phyloP scores from a whole-genome alignment of 2,888 invertebrate genomes.

The Drosophila fungiperda region DNA sequence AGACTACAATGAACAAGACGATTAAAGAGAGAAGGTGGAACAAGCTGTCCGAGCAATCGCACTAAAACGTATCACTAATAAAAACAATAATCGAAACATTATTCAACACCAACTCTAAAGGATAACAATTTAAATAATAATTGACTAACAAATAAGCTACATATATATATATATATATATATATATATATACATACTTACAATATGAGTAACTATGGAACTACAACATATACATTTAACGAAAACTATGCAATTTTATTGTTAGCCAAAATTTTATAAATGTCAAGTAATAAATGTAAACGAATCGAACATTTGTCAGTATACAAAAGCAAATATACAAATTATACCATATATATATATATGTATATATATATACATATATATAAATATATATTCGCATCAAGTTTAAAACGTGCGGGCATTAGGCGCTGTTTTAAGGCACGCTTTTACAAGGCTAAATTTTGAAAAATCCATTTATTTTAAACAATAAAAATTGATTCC shows the following conservation, averaged over 20 bases:
- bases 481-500: constrained; percentile 14
- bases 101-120: constrained; percentile 55
- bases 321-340: constrained; percentile 42
- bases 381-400: constrained; percentile 42
- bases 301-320: constrained; percentile 61
- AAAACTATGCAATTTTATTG: constrained; percentile 79
- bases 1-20: constrained; percentile 13
- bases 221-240: constrained; percentile 50
- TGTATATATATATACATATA: constrained; percentile 41
- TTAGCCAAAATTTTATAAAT: constrained; percentile 81
- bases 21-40: constrained; percentile 27
- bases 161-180: constrained; percentile 8
- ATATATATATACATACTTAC: constrained; percentile 20
- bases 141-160: constrained; percentile 46
- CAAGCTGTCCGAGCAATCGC: constrained; percentile 70
- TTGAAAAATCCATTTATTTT: constrained; percentile 35
- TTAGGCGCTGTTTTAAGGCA: constrained; percentile 59
- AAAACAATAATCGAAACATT: constrained; percentile 70
- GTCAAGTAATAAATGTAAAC: constrained; percentile 70
- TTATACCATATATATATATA: constrained; percentile 29
- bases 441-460: constrained; percentile 43
- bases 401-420: constrained; percentile 51
- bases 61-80: constrained; percentile 74
- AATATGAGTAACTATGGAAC: constrained; percentile 37
- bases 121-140: constrained; percentile 56